These are phyloP conservation scores for Cuculus canorus DNA, from an alignment of 2,797 vertebrate species.

Conservation along the genomic window DNA sequence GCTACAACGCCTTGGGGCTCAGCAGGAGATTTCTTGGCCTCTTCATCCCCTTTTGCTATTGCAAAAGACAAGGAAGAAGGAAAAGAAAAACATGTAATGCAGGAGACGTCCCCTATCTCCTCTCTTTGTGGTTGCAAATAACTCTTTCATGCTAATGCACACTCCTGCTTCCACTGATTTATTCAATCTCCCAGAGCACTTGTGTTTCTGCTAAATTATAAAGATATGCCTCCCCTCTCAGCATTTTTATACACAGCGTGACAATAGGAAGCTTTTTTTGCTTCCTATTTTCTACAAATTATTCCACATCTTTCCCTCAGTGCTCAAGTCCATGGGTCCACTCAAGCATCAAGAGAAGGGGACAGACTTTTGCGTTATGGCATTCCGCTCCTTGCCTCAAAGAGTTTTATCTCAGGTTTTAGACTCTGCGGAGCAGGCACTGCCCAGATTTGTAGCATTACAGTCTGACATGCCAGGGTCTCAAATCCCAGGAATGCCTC, in stretches of 20 bases:
- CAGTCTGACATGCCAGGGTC: not conserved
- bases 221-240: not conserved
- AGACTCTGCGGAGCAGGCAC: rapidly evolving
- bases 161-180: not conserved
- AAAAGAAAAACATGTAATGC: not conserved
- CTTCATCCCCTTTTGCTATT: not conserved
- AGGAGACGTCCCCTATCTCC: not conserved
- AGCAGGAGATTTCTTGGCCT: not conserved
- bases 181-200: not conserved
- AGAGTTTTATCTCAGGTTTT: not conserved
- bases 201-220: not conserved
- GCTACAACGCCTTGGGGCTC: not conserved
- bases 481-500: not conserved
- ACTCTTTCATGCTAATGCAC: not conserved
- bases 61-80: not conserved
- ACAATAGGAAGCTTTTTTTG: not conserved
- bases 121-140: not conserved
- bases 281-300: too few species aligned
- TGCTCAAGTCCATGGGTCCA: not conserved
- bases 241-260: not conserved
- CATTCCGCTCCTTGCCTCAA: not conserved
- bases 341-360: not conserved
- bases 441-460: not conserved
- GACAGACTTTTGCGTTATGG: not conserved
- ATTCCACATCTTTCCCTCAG: not conserved